These are phyloP conservation scores for Musca domestica DNA, from an alignment of 1,140 invertebrate genomes.

Conservation along the genomic window DNA sequence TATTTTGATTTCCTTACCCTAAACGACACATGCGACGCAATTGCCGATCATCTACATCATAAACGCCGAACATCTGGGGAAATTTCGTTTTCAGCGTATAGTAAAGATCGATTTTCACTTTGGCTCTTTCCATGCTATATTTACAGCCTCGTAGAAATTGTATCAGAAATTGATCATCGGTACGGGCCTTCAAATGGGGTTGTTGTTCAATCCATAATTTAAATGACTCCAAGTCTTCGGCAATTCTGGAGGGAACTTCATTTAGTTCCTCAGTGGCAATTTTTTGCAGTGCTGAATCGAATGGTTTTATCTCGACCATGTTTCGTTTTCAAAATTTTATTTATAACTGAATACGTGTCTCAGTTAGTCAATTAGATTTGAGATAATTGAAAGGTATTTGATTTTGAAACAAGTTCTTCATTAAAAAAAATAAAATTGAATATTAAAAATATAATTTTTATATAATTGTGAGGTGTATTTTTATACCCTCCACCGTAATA, in stretches of 20 bases:
- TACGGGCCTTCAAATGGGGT: slow-evolving; percentile 32
- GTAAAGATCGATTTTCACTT: slow-evolving; percentile 60
- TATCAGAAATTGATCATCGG: slow-evolving; percentile 60
- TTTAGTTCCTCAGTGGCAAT: slow-evolving; percentile 44
- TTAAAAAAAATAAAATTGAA: too few relatives aligned
- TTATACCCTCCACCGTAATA: too few relatives aligned
- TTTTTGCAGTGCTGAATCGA: slow-evolving; percentile 45
- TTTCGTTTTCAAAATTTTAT: neutral
- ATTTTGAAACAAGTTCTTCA: too few relatives aligned
- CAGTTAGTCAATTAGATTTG: too few relatives aligned
- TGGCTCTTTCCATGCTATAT: slow-evolving; percentile 62
- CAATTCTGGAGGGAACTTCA: too few relatives aligned
- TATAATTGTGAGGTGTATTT: too few relatives aligned
- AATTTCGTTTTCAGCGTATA: slow-evolving; percentile 13
- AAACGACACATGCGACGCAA: neutral
- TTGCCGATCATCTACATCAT: neutral
- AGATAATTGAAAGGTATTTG: too few relatives aligned
- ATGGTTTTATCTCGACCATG: slow-evolving; percentile 15
- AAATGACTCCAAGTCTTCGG: too few relatives aligned
- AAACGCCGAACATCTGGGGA: neutral
- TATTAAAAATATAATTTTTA: too few relatives aligned
- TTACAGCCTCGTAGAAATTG: slow-evolving; percentile 65
- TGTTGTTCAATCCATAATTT: too few relatives aligned
- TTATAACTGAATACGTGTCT: too few relatives aligned
- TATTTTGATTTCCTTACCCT: neutral